Percentiles rank a stretch among this genome's conserved stretches.
phyloP scores from a whole-genome alignment of 2,888 invertebrate genomes.

The Apotomis betuletana region DNA sequence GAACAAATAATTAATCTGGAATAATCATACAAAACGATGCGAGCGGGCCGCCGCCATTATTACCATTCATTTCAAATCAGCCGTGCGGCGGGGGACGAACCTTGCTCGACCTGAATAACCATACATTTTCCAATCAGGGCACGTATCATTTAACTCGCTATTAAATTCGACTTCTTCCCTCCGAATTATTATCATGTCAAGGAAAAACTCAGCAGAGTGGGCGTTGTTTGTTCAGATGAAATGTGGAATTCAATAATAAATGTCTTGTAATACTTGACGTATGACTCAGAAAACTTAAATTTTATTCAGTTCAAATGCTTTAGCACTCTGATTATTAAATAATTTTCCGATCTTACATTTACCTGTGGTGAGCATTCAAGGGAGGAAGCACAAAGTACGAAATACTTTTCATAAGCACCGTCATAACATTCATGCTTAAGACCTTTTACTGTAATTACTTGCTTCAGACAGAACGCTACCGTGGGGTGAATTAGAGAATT shows the following conservation, averaged over 20 bases:
- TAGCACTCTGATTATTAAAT: constrained; percentile 19
- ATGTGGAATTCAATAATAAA: not conserved
- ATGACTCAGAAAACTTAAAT: too few relatives aligned
- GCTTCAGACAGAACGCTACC: constrained; percentile 58
- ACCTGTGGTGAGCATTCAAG: constrained; percentile 76
- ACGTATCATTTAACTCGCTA: constrained; percentile 84
- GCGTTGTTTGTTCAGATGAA: constrained; percentile 7
- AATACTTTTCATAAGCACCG: constrained; percentile 82
- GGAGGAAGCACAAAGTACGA: constrained; percentile 65
- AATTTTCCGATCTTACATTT: constrained; percentile 55
- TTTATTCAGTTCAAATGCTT: not conserved
- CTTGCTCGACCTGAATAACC: constrained; percentile 80
- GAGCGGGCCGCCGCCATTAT: constrained; percentile 81
- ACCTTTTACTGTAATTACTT: constrained; percentile 82
- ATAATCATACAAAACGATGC: constrained; percentile 84
- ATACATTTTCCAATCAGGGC: constrained; percentile 84
- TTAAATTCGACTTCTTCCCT: constrained; percentile 83
- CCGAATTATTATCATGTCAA: constrained; percentile 80
- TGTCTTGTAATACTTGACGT: too few relatives aligned
- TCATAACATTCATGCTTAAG: constrained; percentile 82
- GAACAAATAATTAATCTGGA: constrained; percentile 84
- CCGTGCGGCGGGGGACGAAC: constrained; percentile 74
- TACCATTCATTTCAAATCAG: constrained; percentile 83
- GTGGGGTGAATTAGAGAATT: constrained; percentile 78
- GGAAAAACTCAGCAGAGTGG: constrained; percentile 59